Evolutionary conservation across 2,113 vertebrate genomes (phyloP), one percentile per base, ranked within the genome.

Genomic region (Pyxicephalus adspersus): DNA sequence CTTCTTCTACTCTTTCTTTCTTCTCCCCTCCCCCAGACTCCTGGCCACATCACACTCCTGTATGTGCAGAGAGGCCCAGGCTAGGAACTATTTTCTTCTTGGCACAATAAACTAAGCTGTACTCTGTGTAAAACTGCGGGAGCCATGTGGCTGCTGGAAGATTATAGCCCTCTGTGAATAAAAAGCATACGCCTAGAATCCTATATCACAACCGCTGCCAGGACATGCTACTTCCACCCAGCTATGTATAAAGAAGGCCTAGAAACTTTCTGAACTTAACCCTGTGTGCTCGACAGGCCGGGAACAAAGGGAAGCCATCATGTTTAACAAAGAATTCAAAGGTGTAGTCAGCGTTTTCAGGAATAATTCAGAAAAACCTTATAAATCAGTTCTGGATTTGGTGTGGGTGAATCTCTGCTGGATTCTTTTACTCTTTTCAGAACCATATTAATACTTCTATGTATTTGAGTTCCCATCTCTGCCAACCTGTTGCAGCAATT

Each of bases 1-100:
- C 71, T 71, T 57, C 65, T 72, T 86, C 60, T 31, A 54, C 73
- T n/a, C 51, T 25, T 64, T 20, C 5, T 34, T 23, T 50, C 0
- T 2, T 65, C 26, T 55, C 45, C 67, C 84, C 54, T 20, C 77
- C 45, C 81, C 80, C 85, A 86, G 19, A 84, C 85, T 86, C 50
- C 34, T 54, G 80, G 86, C 60, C 88, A 83, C 88, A 87, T 87
- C 87, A 75, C 64, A 34, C 45, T 60, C 22, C 67, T 64, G 45
- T 64, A 60, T 84, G 87, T 89, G 87, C 87, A 77, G 89, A 80
- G 89, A 85, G 88, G 87, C 87, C 60, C 80, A 28, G 61, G 52
- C 25, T 76, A 79, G 84, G 72, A 67, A 93, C 92, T 94, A 95
- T 89, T 90, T 95, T 94, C 86, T 86, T 78, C 66, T 70, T 83